Evolutionary conservation across 2,888 invertebrate species (phyloP), one percentile per base, ranked within the genome.

Genomic region (Halictus ligatus): DNA sequence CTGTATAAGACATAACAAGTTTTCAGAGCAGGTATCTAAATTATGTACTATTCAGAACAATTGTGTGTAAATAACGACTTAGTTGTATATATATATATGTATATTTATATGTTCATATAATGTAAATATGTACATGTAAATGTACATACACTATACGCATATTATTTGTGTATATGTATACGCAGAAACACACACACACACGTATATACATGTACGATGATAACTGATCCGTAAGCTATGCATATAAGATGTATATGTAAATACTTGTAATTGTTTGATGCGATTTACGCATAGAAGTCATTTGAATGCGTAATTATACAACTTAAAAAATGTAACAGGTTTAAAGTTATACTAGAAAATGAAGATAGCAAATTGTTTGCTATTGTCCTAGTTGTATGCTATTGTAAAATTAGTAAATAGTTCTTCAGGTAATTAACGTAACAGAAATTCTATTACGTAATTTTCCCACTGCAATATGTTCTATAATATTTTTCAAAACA

Each of bases 291-390:
- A 77, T 35, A 60, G 58, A 58, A 82, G 80, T 81, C 73, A 83
- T 75, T 69, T 82, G 73, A 84, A 89, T 75, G 73, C 73, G 73
- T 80, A 81, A 80, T 76, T n/a, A 72, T 73, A 64, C 15, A 81
- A 82, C 72, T 82, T 81, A 88, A 86, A 88, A 81, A 75, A 64
- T 89, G 43, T 83, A 82, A 84, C 60, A 50, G 75, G 75, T 46
- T 82, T 86, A 80, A 29, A 78, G 40, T 78, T 78, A 48, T 83
- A 79, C 72, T 72, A 81, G 74, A 75, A 77, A 40, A 77, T 69
- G 71, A 85, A 69, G 35, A 73, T 72, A 80, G 29, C 40, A 77
- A 79, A 25, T 79, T 40, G 78, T 85, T 77, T 78, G 29, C 25
- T 71, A 77, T 67, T 78, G 78, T 71, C 29, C n/a, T 84, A 84